These are phyloP conservation scores for Bugula neritina DNA, from an alignment of 2,888 invertebrate species.

Conservation along the genomic window DNA sequence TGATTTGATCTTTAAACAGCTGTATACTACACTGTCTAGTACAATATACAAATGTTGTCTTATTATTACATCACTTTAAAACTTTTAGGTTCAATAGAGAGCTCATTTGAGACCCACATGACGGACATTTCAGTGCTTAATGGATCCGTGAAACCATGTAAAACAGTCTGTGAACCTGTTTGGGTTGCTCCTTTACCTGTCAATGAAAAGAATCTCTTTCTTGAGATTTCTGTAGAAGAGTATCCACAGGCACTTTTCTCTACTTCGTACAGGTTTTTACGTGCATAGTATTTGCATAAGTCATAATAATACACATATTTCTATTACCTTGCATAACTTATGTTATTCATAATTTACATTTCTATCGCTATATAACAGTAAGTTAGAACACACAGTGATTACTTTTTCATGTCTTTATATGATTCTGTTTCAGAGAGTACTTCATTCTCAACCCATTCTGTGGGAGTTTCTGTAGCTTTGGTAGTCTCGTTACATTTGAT, in stretches of 20 bases:
- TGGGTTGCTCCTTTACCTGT: constrained; percentile 20
- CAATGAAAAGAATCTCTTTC: not conserved
- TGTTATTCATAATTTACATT: too few relatives aligned
- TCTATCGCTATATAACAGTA: too few relatives aligned
- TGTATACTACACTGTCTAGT: too few relatives aligned
- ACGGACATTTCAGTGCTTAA: not conserved
- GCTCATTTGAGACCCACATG: not conserved
- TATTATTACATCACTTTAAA: too few relatives aligned
- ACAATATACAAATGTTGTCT: too few relatives aligned
- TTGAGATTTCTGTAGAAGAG: not conserved
- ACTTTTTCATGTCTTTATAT: too few relatives aligned
- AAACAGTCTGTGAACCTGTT: not conserved
- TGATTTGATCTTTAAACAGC: too few relatives aligned
- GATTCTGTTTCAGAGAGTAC: not conserved
- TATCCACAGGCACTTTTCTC: not conserved
- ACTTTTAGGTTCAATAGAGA: not conserved
- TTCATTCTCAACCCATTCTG: not conserved
- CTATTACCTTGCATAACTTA: too few relatives aligned
- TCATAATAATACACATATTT: too few relatives aligned
- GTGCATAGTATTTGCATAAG: too few relatives aligned
- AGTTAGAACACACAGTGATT: too few relatives aligned
- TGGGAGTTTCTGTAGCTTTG: not conserved
- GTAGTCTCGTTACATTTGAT: not conserved
- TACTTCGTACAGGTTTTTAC: not conserved
- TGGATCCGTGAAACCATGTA: not conserved